Base-by-base conservation (phyloP, 1,140 invertebrate genomes). In the Zaprionus gabonicus region DNA sequence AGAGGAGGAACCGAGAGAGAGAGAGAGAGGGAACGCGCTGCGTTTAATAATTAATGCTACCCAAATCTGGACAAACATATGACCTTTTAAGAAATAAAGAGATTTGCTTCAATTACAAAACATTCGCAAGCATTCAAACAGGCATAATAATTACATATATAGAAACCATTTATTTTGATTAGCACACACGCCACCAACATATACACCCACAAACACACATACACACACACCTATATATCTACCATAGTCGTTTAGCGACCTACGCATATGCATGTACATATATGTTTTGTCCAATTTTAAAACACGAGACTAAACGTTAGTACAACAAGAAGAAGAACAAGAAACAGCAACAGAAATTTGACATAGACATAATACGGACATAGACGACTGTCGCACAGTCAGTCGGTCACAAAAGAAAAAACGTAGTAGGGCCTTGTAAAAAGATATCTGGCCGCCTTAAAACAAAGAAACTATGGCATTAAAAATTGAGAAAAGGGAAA, bases 261-360 rank as follows among this genome's bases (percentile, higher is more conserved):
- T 56, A 66, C 51, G 56, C 55, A 78, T 69, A 78, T 71, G 60
- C 68, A 62, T 69, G 70, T 71, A 71, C 64, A 78, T 62, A 79
- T 73, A 70, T 71, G 69, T 84, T 84, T 78, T 83, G 81, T 83
- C 81, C 78, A 81, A 83, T 77, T 81, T 84, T 70, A 74, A 85
- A 46, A 51, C 78, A 71, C 65, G 76, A 84, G 78, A 76, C 56
- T 81, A 85, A 79, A 72, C 59, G 71, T 86, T 78, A 76, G 72
- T 76, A 70, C 72, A 63, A 80, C 49, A 44, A 44, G 56, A 82
- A 62, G 36, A 80, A 41, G 38, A 58, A 34, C 31, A 81, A 66
- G 66, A 65, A 53, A 55, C 64, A 77, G 44, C 55, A 56, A 84
- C 34, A 63, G 27, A 56, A 53, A 71, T 77, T 72, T 68, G 63